A percentile compares a stretch with the other conserved stretches of the same genome.
These are phyloP conservation scores for Gonatopus flavifemur DNA, from an alignment of 1,140 invertebrate genomes.

Conservation along the genomic window DNA sequence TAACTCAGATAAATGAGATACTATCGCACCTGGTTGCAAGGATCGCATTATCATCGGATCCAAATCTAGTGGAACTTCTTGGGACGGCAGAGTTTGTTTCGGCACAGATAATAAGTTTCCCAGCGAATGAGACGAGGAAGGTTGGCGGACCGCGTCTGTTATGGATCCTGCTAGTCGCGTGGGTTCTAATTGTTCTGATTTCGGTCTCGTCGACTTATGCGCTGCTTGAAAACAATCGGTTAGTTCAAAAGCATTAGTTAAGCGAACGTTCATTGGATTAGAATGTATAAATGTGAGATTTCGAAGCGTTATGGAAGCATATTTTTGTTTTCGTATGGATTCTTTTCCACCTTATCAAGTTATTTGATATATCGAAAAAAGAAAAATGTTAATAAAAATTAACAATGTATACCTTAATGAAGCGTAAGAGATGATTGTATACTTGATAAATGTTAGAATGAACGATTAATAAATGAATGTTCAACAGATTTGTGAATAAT, in stretches of 20 bases:
- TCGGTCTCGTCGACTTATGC: conserved; percentile 52
- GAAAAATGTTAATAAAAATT: too few relatives aligned
- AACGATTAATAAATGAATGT: too few relatives aligned
- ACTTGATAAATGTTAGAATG: too few relatives aligned
- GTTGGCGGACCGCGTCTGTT: conserved; percentile 22
- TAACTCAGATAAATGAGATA: conserved; percentile 20
- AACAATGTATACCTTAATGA: too few relatives aligned
- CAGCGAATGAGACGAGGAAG: conserved; percentile 52
- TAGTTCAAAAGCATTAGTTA: conserved; percentile 57
- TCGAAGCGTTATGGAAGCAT: not conserved
- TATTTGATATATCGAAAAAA: too few relatives aligned
- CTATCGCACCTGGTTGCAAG: conserved; percentile 47
- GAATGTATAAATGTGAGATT: not conserved
- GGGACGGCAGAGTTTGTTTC: conserved; percentile 32
- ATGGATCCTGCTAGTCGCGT: conserved; percentile 31
- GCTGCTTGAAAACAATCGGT: conserved; percentile 50
- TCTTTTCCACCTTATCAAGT: too few relatives aligned
- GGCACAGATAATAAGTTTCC: conserved; percentile 51
- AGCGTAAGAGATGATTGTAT: too few relatives aligned
- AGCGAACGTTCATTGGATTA: conserved; percentile 18
- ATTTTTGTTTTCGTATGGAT: too few relatives aligned
- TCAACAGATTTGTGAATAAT: too few relatives aligned
- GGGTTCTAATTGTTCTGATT: conserved; percentile 53
- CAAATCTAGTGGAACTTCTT: conserved; percentile 36
- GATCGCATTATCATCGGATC: conserved; percentile 32